phyloP scores from a whole-genome alignment of 2,113 vertebrate genomes.

The Oryzias javanicus region DNA sequence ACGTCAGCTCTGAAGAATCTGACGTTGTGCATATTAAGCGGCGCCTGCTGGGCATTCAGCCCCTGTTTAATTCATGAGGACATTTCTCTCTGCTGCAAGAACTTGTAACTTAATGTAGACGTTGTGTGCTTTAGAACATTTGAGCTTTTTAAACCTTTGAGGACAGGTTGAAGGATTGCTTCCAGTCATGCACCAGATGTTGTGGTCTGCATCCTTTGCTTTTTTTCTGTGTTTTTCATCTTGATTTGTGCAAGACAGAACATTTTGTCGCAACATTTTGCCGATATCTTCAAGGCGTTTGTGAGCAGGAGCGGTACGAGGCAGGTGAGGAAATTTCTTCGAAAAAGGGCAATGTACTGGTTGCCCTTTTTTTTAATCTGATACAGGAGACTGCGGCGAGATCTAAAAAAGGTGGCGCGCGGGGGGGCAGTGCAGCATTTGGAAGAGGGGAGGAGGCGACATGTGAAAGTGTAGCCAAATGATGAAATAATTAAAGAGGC shows the following conservation, averaged over 20 bases:
- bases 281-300: slow-evolving; percentile 26
- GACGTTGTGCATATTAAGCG: slow-evolving; percentile 30
- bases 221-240: slow-evolving; percentile 14
- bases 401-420: slow-evolving; percentile 3
- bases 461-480: slow-evolving; percentile 18
- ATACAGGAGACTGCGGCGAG: slow-evolving; percentile 39
- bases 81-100: slow-evolving; percentile 16
- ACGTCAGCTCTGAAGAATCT: slow-evolving; percentile 31
- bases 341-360: slow-evolving; percentile 70
- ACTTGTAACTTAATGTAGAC: slow-evolving; percentile 8
- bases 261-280: slow-evolving; percentile 24
- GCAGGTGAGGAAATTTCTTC: slow-evolving; percentile 61
- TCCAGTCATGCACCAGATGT: slow-evolving; percentile 16
- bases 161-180: not conserved
- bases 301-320: slow-evolving; percentile 36
- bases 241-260: slow-evolving; percentile 15
- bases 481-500: slow-evolving; percentile 8
- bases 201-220: slow-evolving; percentile 21
- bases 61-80: slow-evolving; percentile 43
- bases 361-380: slow-evolving; percentile 61
- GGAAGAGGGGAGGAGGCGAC: slow-evolving; percentile 13
- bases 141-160: slow-evolving; percentile 3
- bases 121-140: slow-evolving; percentile 12
- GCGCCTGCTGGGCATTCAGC: slow-evolving; percentile 18
- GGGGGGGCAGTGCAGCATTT: slow-evolving; percentile 15